Evolutionary conservation across 2,113 vertebrate genomes (phyloP).

Genomic region (Sinocyclocheilus rhinocerous): DNA sequence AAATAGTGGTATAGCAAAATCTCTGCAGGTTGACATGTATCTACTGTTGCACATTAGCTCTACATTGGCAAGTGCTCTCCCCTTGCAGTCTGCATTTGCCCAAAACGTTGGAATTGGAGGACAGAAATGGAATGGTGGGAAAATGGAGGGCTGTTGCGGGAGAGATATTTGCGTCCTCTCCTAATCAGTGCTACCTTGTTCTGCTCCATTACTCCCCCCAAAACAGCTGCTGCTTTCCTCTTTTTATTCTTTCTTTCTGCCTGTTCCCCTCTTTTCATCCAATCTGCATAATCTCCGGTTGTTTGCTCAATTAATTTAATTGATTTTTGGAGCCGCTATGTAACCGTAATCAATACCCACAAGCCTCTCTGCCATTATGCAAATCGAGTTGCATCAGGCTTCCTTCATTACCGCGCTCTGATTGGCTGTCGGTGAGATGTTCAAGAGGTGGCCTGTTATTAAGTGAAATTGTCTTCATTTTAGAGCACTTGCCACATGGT

Average conservation of each 20-base stretch:
- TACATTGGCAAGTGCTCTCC: background rate
- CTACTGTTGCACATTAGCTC: background rate
- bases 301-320: constrained; percentile 70
- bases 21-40: background rate
- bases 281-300: constrained; percentile 66
- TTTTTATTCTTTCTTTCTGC: constrained; percentile 35
- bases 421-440: constrained; percentile 46
- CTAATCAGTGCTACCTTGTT: constrained; percentile 70
- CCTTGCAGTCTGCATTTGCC: background rate
- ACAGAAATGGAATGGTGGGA: background rate
- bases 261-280: constrained; percentile 44
- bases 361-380: constrained; percentile 65
- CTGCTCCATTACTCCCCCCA: constrained; percentile 61
- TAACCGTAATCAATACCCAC: constrained; percentile 68
- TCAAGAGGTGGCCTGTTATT: constrained; percentile 25
- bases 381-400: constrained; percentile 65
- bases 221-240: constrained; percentile 64
- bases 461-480: constrained; percentile 32
- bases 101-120: background rate
- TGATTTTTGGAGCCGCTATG: constrained; percentile 65
- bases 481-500: constrained; percentile 25
- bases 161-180: constrained; percentile 51
- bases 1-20: background rate
- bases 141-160: background rate
- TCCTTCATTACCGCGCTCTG: constrained; percentile 35